Evolutionary conservation across 2,113 vertebrate genomes (phyloP).

Genomic region (Trematocara macrostoma): DNA sequence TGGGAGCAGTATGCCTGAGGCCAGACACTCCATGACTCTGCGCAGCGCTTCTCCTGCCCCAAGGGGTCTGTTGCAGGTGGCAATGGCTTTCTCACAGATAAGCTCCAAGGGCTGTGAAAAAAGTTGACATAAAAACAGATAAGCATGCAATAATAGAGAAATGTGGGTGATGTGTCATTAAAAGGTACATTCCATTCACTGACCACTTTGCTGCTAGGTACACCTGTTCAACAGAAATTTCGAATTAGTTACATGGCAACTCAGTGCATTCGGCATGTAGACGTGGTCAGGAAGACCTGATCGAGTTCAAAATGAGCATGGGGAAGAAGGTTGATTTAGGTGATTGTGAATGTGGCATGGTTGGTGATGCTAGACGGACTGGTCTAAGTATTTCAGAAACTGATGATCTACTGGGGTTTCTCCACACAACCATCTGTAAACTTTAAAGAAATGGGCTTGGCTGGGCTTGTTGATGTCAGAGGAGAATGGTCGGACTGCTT

Average conservation of each 20-base stretch:
- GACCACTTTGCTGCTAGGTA: not conserved
- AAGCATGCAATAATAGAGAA: not conserved
- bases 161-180: not conserved
- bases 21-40: conserved; percentile 97
- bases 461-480: not conserved
- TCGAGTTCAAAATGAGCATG: not conserved
- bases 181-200: not conserved
- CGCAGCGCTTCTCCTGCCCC: conserved; percentile 96
- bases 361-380: not conserved
- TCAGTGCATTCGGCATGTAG: not conserved
- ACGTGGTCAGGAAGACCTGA: not conserved
- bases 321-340: not conserved
- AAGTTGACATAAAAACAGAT: not conserved
- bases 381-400: not conserved
- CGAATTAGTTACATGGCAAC: not conserved
- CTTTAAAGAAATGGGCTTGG: not conserved
- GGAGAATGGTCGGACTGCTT: not conserved
- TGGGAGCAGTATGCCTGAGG: conserved; percentile 94
- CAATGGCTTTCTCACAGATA: conserved; percentile 98
- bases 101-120: conserved; percentile 88
- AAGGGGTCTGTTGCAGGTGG: conserved; percentile 96
- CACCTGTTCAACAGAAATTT: not conserved
- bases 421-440: not conserved
- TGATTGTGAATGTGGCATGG: not conserved
- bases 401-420: not conserved